These are phyloP conservation scores for Protaetia brevitarsis DNA, from an alignment of 1,140 invertebrate genomes.

Conservation along the genomic window DNA sequence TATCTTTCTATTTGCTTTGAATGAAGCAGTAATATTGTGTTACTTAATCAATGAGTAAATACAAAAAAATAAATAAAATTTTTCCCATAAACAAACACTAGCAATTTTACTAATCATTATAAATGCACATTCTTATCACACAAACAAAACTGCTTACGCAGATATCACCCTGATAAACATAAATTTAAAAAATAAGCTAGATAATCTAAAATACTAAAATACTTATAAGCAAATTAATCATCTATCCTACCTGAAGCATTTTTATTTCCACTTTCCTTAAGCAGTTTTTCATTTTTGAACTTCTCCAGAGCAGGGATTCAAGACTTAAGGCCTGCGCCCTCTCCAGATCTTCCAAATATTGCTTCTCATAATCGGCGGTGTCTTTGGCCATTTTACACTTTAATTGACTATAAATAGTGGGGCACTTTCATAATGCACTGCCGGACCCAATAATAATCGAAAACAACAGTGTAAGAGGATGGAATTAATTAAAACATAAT, in stretches of 20 bases:
- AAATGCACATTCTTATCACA: constrained; percentile 20
- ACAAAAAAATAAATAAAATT: too few species aligned
- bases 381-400: constrained; percentile 49
- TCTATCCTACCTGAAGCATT: constrained; percentile 43
- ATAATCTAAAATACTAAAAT: background rate
- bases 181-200: background rate
- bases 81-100: too few species aligned
- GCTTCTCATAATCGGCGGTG: constrained; percentile 67
- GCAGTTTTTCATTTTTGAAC: constrained; percentile 53
- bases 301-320: constrained; percentile 77
- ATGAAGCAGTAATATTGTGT: too few species aligned
- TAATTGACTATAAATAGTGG: background rate
- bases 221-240: background rate
- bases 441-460: background rate
- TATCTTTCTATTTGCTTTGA: too few species aligned
- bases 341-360: constrained; percentile 81
- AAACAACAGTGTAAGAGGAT: background rate
- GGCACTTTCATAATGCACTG: constrained; percentile 5
- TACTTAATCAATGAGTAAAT: too few species aligned
- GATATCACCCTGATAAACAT: constrained; percentile 54
- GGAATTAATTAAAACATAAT: background rate
- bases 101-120: background rate
- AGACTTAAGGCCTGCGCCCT: constrained; percentile 80
- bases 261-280: constrained; percentile 20
- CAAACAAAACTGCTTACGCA: constrained; percentile 45